Conservation (phyloP, 92 coral and sea anemone species). For the Actinernus sp. region DNA sequence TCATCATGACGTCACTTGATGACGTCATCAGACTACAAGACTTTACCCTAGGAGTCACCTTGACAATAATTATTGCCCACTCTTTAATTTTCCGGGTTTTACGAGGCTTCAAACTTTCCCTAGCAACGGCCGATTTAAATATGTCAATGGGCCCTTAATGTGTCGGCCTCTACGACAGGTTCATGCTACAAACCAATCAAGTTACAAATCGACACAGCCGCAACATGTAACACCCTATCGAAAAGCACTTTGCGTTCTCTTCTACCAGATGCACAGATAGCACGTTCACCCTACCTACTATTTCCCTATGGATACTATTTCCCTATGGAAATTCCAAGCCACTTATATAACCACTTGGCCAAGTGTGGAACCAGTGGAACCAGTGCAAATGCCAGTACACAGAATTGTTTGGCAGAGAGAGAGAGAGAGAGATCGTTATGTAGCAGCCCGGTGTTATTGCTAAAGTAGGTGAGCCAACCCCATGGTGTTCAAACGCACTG, state of each 20-base stretch:
- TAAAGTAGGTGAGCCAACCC: conserved; percentile 56
- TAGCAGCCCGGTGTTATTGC: conserved; percentile 32
- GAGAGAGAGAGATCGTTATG: conserved; percentile 56
- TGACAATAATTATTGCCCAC: too few species aligned
- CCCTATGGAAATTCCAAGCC: not conserved
- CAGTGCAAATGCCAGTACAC: too few species aligned
- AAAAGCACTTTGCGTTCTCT: not conserved
- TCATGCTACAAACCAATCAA: conserved; percentile 24
- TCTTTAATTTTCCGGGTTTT: too few species aligned
- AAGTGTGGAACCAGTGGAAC: not conserved
- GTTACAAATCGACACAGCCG: conserved; percentile 70
- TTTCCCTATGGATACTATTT: not conserved
- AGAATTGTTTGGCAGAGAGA: not conserved
- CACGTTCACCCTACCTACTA: not conserved
- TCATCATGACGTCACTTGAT: too few species aligned
- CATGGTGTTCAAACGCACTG: conserved; percentile 56
- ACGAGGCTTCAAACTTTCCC: too few species aligned
- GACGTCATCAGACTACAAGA: too few species aligned
- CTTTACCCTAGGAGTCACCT: too few species aligned
- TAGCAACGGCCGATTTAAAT: too few species aligned
- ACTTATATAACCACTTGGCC: not conserved
- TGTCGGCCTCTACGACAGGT: conserved; percentile 58
- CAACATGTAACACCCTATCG: conserved; percentile 60
- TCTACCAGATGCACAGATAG: not conserved
- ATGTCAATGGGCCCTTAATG: too few species aligned